Conservation (phyloP, 2,797 vertebrate genomes). For the Scarus forsteni region DNA sequence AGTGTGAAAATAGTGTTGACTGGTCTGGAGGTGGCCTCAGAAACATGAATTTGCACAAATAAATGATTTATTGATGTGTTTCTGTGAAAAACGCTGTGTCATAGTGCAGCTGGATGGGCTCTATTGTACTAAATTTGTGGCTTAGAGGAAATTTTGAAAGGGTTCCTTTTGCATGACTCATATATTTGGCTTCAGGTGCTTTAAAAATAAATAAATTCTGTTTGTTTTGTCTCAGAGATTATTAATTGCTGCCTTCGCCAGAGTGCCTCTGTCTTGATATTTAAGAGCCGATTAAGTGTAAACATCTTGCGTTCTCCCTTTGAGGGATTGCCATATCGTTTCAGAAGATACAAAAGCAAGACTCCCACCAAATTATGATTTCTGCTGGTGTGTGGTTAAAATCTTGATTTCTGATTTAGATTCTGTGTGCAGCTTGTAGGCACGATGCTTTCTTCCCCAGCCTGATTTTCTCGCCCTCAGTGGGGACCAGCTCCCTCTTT, state of each 20-base stretch:
- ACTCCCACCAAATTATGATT: not conserved
- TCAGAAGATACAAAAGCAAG: not conserved
- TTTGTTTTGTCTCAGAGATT: constrained; percentile 13
- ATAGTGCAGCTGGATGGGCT: constrained; percentile 33
- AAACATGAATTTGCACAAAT: constrained; percentile 6
- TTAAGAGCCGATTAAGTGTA: constrained; percentile 10
- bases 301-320: not conserved
- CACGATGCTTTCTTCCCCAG: constrained; percentile 14
- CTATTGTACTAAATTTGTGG: constrained; percentile 37
- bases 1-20: constrained; percentile 1
- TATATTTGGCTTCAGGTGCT: constrained; percentile 36
- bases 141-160: constrained; percentile 11
- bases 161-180: constrained; percentile 17
- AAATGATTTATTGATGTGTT: constrained; percentile 56
- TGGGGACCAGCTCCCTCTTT: constrained; percentile 53
- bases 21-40: not conserved
- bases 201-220: constrained; percentile 26
- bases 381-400: constrained; percentile 2
- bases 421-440: constrained; percentile 13
- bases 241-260: constrained; percentile 2
- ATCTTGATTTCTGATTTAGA: constrained; percentile 14
- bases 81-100: constrained; percentile 53
- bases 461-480: constrained; percentile 17
- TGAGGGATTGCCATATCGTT: not conserved
- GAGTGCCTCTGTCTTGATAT: not conserved